Evolutionary conservation across 2,797 vertebrate genomes (phyloP), one percentile per base, ranked within the genome.

Genomic region (Danio choprae): DNA sequence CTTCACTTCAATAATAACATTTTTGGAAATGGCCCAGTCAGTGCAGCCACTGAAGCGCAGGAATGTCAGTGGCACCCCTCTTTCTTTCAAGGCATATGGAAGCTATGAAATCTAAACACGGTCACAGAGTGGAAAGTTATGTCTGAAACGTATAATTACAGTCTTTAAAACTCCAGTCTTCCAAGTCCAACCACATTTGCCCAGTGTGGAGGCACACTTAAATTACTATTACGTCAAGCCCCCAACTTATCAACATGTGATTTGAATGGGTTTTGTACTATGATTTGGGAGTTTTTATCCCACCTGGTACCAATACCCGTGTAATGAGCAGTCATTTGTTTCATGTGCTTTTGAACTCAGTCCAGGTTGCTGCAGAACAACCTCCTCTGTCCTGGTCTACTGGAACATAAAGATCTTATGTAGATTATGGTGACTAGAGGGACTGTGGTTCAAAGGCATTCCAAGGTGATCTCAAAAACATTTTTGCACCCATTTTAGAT

Each of bases 301-400:
- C 85, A 87, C 86, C 86, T 89, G 85, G 80, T 74, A 82, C 43
- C 63, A 74, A 81, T 88, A 81, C 81, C 67, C 59, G 65, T 69
- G 60, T 40, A 79, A 81, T 81, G 70, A 86, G 70, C 53, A 20
- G 40, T 81, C 78, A 87, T 80, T 67, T 5, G 73, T 87, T 77
- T 86, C 75, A 85, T 86, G 69, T 71, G 78, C 65, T 82, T 87
- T 87, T 88, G 79, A 89, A 88, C 82, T 11, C 48, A n/a, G 69
- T 73, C 82, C 69, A 22, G 80, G 67, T 70, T 73, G 81, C 77
- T 77, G 64, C 50, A 41, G 67, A 2, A 0, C 36, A 29, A 77
- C 79, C 77, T 83, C 46, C 79, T 59, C 67, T 51, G 40, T 73
- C 63, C 73, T 78, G 67, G 53, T 13, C 77, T 43, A 75, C 62